A percentile compares a stretch with the other conserved stretches of the same genome.
Conservation (phyloP, 2,888 invertebrate species). For the Ormyrus labotus region DNA sequence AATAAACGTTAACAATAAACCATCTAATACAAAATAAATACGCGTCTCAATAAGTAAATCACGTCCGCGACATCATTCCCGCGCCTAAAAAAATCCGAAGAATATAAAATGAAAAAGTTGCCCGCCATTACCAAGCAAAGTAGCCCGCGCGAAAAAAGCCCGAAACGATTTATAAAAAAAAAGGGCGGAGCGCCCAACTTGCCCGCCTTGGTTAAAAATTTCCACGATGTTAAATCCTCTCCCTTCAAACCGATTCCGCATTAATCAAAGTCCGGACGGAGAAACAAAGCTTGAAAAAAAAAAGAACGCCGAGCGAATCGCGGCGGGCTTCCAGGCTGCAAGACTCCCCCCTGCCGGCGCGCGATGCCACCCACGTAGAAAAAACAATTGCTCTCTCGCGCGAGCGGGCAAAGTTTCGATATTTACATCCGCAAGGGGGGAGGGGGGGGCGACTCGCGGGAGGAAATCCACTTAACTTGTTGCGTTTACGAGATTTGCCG, state of each 20-base stretch:
- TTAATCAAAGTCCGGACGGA: constrained; percentile 39
- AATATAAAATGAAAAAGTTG: too few relatives aligned
- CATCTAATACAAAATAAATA: too few relatives aligned
- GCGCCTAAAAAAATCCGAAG: too few relatives aligned
- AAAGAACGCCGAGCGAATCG: neutral
- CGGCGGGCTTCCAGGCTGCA: neutral
- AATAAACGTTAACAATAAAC: too few relatives aligned
- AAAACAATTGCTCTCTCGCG: constrained; percentile 31
- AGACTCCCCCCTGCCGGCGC: too few relatives aligned
- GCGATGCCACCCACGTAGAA: neutral
- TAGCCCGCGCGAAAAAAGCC: too few relatives aligned
- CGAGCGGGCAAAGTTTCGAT: constrained; percentile 29
- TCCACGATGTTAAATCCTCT: constrained; percentile 8
- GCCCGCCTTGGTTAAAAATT: neutral
- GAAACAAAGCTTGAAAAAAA: neutral
- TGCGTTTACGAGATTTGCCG: constrained; percentile 36
- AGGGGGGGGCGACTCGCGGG: neutral
- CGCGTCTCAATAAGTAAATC: too few relatives aligned
- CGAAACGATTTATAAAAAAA: too few relatives aligned
- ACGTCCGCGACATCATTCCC: too few relatives aligned
- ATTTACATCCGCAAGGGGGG: constrained; percentile 17
- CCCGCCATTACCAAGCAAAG: too few relatives aligned
- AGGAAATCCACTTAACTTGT: constrained; percentile 50
- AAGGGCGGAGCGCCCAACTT: too few relatives aligned
- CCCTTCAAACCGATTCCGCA: constrained; percentile 21